Conservation (phyloP, 1,140 invertebrate genomes). For the Rhagoletis zephyria region DNA sequence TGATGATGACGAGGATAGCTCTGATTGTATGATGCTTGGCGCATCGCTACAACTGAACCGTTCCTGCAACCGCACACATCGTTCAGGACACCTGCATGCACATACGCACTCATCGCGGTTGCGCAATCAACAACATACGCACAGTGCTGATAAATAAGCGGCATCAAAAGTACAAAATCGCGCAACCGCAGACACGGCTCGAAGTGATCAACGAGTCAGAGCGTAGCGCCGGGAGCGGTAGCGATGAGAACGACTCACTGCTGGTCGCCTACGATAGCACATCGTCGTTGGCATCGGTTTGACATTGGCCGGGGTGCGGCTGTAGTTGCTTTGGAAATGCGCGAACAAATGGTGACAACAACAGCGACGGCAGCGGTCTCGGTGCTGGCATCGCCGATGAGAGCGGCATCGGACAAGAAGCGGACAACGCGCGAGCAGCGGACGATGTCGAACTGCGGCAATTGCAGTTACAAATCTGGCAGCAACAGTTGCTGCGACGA, state of each 20-base stretch:
- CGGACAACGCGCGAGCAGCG: constrained; percentile 5
- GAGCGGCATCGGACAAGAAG: background rate
- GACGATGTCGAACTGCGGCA: background rate
- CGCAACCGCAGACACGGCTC: constrained; percentile 68
- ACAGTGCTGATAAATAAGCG: constrained; percentile 70
- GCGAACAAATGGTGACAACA: constrained; percentile 58
- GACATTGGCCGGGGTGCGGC: constrained; percentile 69
- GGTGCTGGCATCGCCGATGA: constrained; percentile 30
- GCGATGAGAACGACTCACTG: constrained; percentile 73
- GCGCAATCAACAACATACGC: constrained; percentile 68
- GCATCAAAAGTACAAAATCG: constrained; percentile 71
- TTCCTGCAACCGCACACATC: constrained; percentile 14
- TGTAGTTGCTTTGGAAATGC: constrained; percentile 69
- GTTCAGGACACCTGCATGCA: constrained; percentile 41
- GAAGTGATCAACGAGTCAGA: constrained; percentile 72
- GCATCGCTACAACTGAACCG: constrained; percentile 57
- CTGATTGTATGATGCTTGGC: constrained; percentile 68
- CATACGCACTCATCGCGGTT: background rate
- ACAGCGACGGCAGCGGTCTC: constrained; percentile 21
- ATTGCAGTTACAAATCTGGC: constrained; percentile 43
- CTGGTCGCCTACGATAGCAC: constrained; percentile 73
- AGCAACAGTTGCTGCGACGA: constrained; percentile 53
- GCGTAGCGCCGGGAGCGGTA: constrained; percentile 70
- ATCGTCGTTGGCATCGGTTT: constrained; percentile 73
- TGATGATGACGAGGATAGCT: constrained; percentile 59